Conservation (phyloP, 2,113 vertebrate genomes). For the Xenopus borealis region DNA sequence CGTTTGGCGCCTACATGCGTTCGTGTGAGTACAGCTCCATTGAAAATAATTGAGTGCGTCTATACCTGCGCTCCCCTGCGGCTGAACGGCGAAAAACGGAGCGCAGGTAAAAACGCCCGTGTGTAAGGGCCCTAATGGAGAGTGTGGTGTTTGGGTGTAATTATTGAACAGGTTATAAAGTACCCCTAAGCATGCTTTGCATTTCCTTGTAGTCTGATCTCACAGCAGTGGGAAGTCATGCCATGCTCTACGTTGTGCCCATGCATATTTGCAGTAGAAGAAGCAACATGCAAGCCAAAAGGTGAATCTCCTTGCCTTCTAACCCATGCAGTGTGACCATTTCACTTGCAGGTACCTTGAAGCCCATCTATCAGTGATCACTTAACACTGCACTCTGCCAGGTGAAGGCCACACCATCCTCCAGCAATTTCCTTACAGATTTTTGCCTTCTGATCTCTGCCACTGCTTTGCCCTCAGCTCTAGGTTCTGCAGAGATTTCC, state of each 20-base stretch:
- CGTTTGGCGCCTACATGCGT: no score
- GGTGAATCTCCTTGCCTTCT: constrained; percentile 49
- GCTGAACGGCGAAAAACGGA: no score
- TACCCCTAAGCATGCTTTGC: background rate
- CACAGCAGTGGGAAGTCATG: constrained; percentile 58
- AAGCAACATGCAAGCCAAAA: constrained; percentile 9
- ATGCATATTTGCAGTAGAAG: background rate
- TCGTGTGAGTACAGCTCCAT: no score
- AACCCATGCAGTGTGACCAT: constrained; percentile 74
- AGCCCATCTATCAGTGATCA: constrained; percentile 72
- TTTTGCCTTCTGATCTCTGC: constrained; percentile 98
- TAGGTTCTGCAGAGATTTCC: constrained; percentile 86
- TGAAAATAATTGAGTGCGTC: no score
- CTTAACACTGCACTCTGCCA: constrained; percentile 91
- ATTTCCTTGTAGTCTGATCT: background rate
- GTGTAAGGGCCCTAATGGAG: no score
- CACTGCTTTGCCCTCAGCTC: constrained; percentile 79
- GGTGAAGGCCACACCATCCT: constrained; percentile 88
- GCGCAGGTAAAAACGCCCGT: no score
- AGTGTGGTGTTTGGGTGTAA: no score
- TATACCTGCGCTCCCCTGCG: no score
- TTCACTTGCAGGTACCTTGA: constrained; percentile 73
- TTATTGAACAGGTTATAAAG: background rate
- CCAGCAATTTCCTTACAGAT: constrained; percentile 97
- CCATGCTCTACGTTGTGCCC: constrained; percentile 59